phyloP scores from a whole-genome alignment of 2,888 invertebrate genomes.

The Nomada ferruginata region DNA sequence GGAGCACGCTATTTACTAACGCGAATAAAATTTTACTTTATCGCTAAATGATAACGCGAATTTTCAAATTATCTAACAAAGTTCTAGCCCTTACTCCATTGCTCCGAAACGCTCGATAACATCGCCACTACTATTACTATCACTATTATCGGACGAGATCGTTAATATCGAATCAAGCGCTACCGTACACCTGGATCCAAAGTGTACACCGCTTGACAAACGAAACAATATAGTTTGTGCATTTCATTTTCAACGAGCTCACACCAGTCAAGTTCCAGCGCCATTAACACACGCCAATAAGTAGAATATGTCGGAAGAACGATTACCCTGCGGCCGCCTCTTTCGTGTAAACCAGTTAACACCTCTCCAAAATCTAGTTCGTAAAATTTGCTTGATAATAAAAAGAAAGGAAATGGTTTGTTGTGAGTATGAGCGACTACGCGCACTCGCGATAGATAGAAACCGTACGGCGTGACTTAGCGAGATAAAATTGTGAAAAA shows the following conservation, averaged over 20 bases:
- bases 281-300: slow-evolving; percentile 30
- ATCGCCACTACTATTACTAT: slow-evolving; percentile 23
- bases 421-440: not conserved
- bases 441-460: slow-evolving; percentile 13
- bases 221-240: too few species aligned
- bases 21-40: slow-evolving; percentile 60
- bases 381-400: not conserved
- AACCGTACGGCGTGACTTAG: slow-evolving; percentile 10
- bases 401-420: not conserved
- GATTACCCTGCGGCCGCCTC: slow-evolving; percentile 69
- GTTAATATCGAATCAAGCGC: not conserved
- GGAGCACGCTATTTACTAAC: slow-evolving; percentile 40
- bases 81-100: slow-evolving; percentile 36
- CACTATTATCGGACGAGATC: slow-evolving; percentile 3
- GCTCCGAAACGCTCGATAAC: slow-evolving; percentile 22
- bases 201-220: too few species aligned
- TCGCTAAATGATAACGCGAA: slow-evolving; percentile 66
- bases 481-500: slow-evolving; percentile 47
- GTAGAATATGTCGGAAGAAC: slow-evolving; percentile 64
- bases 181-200: not conserved
- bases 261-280: not conserved
- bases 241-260: too few species aligned
- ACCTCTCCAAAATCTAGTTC: too few species aligned
- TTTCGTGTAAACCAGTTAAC: too few species aligned
- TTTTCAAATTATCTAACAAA: slow-evolving; percentile 43